phyloP scores from a whole-genome alignment of 2,888 invertebrate genomes.

The Homarus gammarus region DNA sequence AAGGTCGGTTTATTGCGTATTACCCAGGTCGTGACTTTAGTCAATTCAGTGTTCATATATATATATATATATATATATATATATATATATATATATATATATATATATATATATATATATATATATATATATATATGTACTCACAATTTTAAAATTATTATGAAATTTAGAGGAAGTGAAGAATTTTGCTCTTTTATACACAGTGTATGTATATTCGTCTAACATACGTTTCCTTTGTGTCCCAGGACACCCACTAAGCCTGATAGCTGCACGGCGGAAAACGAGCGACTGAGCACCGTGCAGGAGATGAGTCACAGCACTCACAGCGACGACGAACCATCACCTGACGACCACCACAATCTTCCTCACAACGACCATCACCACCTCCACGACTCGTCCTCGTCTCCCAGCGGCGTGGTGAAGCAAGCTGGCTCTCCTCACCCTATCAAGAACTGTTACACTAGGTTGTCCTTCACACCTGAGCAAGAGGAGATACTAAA shows the following conservation, averaged over 20 bases:
- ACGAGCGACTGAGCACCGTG: conserved; percentile 65
- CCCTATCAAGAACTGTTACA: conserved; percentile 75
- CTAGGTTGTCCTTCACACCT: conserved; percentile 67
- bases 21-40: no score
- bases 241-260: conserved; percentile 60
- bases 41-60: no score
- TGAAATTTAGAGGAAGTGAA: no score
- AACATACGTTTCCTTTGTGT: not conserved
- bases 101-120: no score
- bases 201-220: no score
- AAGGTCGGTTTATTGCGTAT: no score
- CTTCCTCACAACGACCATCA: not conserved
- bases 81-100: no score
- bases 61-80: no score
- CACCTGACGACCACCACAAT: conserved; percentile 1
- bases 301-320: conserved; percentile 71
- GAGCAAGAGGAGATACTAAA: conserved; percentile 66
- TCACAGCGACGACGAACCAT: conserved; percentile 57
- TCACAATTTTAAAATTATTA: no score
- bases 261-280: conserved; percentile 25
- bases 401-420: conserved; percentile 20
- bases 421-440: conserved; percentile 71
- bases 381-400: not conserved
- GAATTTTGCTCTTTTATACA: no score
- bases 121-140: no score